Evolutionary conservation across 92 coral and sea anemone species (phyloP).

Genomic region (Phenganax marumi): DNA sequence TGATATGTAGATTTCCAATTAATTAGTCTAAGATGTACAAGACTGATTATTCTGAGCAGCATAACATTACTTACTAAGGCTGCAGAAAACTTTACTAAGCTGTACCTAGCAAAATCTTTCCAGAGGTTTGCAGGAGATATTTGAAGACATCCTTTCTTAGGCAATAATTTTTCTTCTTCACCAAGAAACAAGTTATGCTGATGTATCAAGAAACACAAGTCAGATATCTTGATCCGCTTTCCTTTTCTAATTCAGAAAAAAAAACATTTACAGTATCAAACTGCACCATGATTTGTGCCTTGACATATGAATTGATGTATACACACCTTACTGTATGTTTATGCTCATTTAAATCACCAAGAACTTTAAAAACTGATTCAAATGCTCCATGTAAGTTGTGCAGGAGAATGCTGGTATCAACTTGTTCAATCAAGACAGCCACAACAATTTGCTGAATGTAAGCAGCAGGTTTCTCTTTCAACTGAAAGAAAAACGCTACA

Average conservation of each 20-base stretch:
- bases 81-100: neutral
- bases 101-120: constrained; percentile 70
- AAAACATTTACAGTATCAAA: neutral
- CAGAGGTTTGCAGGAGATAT: constrained; percentile 94
- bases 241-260: neutral
- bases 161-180: constrained; percentile 44
- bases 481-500: neutral
- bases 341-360: constrained; percentile 39
- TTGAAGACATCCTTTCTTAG: constrained; percentile 77
- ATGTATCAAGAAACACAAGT: constrained; percentile 22
- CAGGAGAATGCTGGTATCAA: constrained; percentile 12
- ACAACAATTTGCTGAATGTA: constrained; percentile 41
- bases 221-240: constrained; percentile 28
- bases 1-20: too few species aligned
- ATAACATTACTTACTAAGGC: neutral
- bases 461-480: constrained; percentile 39
- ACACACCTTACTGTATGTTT: constrained; percentile 12
- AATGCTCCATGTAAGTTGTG: constrained; percentile 53
- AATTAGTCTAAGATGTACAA: too few species aligned
- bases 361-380: constrained; percentile 64
- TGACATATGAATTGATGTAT: neutral
- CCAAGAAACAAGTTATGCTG: constrained; percentile 29
- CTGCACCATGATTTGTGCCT: neutral
- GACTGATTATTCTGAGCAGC: too few species aligned
- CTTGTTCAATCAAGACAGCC: constrained; percentile 32